These are phyloP conservation scores for Gobionotothen gibberifrons DNA, from an alignment of 2,797 vertebrate genomes.

Conservation along the genomic window DNA sequence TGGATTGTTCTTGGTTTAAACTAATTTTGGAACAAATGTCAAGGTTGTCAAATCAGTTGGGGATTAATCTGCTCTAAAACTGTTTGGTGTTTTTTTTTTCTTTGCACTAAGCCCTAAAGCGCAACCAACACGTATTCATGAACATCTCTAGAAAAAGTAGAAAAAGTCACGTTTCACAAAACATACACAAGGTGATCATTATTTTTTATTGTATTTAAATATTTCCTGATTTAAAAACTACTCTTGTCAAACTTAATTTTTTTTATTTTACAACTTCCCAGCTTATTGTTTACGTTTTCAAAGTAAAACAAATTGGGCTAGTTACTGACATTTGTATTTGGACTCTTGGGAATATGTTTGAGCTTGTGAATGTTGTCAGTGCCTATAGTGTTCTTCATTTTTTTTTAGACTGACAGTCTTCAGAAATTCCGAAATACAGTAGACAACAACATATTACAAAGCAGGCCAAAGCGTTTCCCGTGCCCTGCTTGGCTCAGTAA, in stretches of 20 bases:
- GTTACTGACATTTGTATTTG: background rate
- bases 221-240: background rate
- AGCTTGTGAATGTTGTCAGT: background rate
- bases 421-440: background rate
- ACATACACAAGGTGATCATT: background rate
- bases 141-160: background rate
- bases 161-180: background rate
- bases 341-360: background rate
- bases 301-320: background rate
- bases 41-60: background rate
- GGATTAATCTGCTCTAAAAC: background rate
- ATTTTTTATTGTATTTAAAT: background rate
- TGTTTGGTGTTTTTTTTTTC: conserved; percentile 2
- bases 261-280: no score
- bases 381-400: background rate
- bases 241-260: no score
- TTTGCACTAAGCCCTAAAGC: conserved; percentile 1
- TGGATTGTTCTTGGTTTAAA: conserved; percentile 4
- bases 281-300: no score
- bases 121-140: background rate
- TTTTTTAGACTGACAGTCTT: background rate
- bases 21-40: background rate
- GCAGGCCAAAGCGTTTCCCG: background rate
- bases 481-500: conserved; percentile 8
- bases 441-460: background rate